Conservation (phyloP, 2,113 vertebrate species). For the Symphodus melops region DNA sequence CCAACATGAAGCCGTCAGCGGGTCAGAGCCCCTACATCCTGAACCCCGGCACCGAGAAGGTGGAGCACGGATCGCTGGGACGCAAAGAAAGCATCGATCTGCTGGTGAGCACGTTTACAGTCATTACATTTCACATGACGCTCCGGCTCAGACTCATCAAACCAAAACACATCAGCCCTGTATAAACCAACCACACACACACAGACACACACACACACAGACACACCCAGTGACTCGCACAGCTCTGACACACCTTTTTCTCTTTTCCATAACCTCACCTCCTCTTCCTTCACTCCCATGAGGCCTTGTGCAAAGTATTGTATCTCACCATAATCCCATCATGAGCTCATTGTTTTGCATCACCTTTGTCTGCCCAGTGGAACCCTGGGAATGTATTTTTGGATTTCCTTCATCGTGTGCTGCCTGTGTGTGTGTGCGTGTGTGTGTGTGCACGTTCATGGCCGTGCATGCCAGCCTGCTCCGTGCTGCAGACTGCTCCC, state of each 20-base stretch:
- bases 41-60: conserved; percentile 71
- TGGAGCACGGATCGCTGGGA: conserved; percentile 80
- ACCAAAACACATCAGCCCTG: conserved; percentile 11
- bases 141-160: conserved; percentile 2
- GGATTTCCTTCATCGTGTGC: conserved; percentile 24
- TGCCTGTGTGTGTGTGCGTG: neutral
- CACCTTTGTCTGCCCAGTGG: conserved; percentile 4
- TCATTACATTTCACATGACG: neutral
- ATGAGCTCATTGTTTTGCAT: conserved; percentile 44
- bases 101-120: conserved; percentile 83
- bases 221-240: conserved; percentile 28
- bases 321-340: conserved; percentile 32
- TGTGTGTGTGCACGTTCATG: neutral
- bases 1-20: conserved; percentile 84
- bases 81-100: conserved; percentile 84
- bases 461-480: neutral
- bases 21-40: conserved; percentile 77
- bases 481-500: neutral
- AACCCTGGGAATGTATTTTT: conserved; percentile 41
- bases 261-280: conserved; percentile 39
- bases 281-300: conserved; percentile 26
- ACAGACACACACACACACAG: neutral
- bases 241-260: conserved; percentile 19
- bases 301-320: conserved; percentile 6
- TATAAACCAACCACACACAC: conserved; percentile 4